Evolutionary conservation across 2,888 invertebrate genomes (phyloP).

Genomic region (Hirtodrosophila alboralis): DNA sequence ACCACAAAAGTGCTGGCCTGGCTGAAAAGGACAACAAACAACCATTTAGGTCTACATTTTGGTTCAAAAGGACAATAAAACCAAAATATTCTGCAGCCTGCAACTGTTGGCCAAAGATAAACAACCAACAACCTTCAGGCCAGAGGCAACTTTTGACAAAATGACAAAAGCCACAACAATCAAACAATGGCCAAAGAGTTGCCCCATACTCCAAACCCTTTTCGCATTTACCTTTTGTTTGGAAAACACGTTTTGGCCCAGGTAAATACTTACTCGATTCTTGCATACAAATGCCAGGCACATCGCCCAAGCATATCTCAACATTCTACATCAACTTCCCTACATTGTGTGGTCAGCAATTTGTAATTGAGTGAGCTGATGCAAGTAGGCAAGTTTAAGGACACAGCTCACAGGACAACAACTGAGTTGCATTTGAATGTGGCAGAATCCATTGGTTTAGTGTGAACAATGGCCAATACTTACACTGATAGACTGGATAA

Average conservation of each 20-base stretch:
- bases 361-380: constrained; percentile 45
- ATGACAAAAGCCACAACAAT: constrained; percentile 49
- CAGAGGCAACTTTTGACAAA: constrained; percentile 40
- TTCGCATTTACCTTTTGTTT: constrained; percentile 33
- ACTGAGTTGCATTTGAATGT: constrained; percentile 44
- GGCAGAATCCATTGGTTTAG: constrained; percentile 9
- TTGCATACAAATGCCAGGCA: constrained; percentile 10
- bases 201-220: constrained; percentile 9
- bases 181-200: constrained; percentile 51
- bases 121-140: constrained; percentile 32
- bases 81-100: constrained; percentile 19
- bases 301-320: constrained; percentile 17
- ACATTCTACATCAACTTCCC: constrained; percentile 41
- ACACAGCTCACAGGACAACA: constrained; percentile 23
- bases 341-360: constrained; percentile 57
- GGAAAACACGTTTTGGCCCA: constrained; percentile 29
- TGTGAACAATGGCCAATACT: not conserved
- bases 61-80: constrained; percentile 39
- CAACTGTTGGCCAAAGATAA: constrained; percentile 55
- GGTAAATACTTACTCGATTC: constrained; percentile 45
- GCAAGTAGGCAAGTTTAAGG: constrained; percentile 16
- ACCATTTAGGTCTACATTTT: constrained; percentile 30
- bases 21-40: constrained; percentile 29
- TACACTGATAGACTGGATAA: not conserved
- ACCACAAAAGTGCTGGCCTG: constrained; percentile 36